A percentile compares a stretch with the other conserved stretches of the same genome.
phyloP scores from a whole-genome alignment of 2,888 invertebrate species.

The Cryptus viduatorius region DNA sequence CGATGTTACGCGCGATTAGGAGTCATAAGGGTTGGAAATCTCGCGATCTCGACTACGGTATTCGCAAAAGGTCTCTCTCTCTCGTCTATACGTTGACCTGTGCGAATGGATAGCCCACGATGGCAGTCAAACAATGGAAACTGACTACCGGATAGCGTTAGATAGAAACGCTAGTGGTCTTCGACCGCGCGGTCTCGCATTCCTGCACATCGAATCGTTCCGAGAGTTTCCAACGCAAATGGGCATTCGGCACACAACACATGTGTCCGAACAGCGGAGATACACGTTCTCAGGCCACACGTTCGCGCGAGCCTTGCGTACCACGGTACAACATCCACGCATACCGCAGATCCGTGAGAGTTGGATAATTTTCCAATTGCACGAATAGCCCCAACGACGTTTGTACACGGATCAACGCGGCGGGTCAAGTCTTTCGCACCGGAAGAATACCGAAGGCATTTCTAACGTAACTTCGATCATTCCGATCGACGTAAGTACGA shows the following conservation, averaged over 20 bases:
- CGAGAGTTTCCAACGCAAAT: constrained; percentile 71
- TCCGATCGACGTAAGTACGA: constrained; percentile 40
- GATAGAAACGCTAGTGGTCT: constrained; percentile 56
- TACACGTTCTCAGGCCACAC: constrained; percentile 66
- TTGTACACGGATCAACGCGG: constrained; percentile 2
- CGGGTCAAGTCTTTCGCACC: constrained; percentile 28
- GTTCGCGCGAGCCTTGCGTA: constrained; percentile 73
- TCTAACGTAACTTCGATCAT: constrained; percentile 46
- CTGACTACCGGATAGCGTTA: constrained; percentile 69
- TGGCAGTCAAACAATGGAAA: constrained; percentile 75
- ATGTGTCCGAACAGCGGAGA: constrained; percentile 62
- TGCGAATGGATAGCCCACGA: background rate
- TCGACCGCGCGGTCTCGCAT: constrained; percentile 76
- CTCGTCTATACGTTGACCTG: constrained; percentile 20
- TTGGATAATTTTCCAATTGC: constrained; percentile 74
- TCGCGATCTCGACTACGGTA: constrained; percentile 49
- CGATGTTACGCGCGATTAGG: constrained; percentile 14
- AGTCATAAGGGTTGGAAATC: constrained; percentile 50
- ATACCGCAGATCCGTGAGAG: constrained; percentile 71
- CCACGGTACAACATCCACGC: constrained; percentile 52
- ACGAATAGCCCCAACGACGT: background rate
- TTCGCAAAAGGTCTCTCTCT: constrained; percentile 51
- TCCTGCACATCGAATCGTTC: constrained; percentile 76
- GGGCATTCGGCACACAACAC: constrained; percentile 60
- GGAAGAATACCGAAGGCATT: constrained; percentile 43